Base-by-base conservation (phyloP, 2,888 invertebrate species). In the Pelosia muscerda region DNA sequence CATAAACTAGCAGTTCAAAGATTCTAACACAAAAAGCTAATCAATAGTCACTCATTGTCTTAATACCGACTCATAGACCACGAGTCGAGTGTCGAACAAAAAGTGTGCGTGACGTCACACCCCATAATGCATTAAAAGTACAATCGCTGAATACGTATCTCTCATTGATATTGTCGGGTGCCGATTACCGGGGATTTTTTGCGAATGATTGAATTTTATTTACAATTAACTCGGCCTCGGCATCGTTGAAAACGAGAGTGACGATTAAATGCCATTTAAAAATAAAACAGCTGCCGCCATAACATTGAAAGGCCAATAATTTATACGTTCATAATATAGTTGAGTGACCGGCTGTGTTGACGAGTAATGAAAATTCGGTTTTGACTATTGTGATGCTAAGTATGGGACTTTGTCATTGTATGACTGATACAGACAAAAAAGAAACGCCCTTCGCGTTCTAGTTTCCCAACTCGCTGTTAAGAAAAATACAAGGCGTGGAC, bases 191-290 rank as follows among this genome's bases (percentile, higher is more conserved):
- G 83, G 88, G 84, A 86, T 92, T 95, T 94, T 94, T 94, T 92
- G 90, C 93, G 90, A 94, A 92, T 94, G 93, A 94, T 94, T 92
- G 92, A 92, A 94, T 95, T 94, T 94, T 94, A 95, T 95, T 94
- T 94, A 94, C 94, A 94, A 95, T 94, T 94, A 95, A 93, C 91
- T 85, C 90, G 89, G 88, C 89, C 89, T 87, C 91, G 89, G 86
- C 86, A 83, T 82, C 88, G 87, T 54, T 74, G 93, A 95, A 88
- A 95, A 90, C 85, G 93, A 95, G 87, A 94, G 93, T 93, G 93
- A 92, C 91, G 90, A 94, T 95, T 93, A 93, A 94, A 94, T 90
- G 90, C 86, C 92, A 93, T 94, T 94, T 95, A 92, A 94, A 95
- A 95, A 94, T 93, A 94, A 94, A 94, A 92, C 92, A 92, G 88